Evolutionary conservation across 2,888 invertebrate species (phyloP), one percentile per base, ranked within the genome.

Genomic region (Apamea crenata): DNA sequence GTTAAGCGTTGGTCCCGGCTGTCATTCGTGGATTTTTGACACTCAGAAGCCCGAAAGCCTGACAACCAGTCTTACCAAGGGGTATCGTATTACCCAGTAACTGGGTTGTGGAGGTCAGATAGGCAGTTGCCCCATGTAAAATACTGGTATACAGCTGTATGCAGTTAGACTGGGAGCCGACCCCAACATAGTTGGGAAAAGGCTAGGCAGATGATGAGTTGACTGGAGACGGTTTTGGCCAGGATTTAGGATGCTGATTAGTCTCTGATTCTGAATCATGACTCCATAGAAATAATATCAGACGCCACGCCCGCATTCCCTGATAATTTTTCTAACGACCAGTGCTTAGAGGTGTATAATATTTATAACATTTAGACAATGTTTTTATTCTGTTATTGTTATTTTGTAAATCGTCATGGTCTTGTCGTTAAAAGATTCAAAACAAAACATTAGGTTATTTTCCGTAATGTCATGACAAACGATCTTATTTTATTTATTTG

Each of bases 321-420:
- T 77, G 32, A 65, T 53, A 32, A 63, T 18, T n/a, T 44, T 65
- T 65, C 29, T 53, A 74, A 65, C 2, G 25, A 59, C 5, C 25
- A 3, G 7, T 1, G 40, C 53, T n/a, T n/a, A 32, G 21, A 25
- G 25, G 12, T 36, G n/a, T 21, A 47, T 53, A 12, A 44, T 76
- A 36, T 65, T 65, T 21, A 47, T 53, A 12, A 44, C 73, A 36
- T 65, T 65, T 2, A 50, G 40, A 2, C 40, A 25, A 53, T 65
- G 5, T 44, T 77, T 66, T 76, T 56, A n/a, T 65, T n/a, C 25
- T 77, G 50, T 74, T 66, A 29, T 21, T 65, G 18, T 40, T 63
- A n/a, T 74, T 65, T 50, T 65, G 16, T 63, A 40, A 36, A 76
- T 36, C 12, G 16, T 32, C 12, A 47, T 16, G 1, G 44, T 44